These are phyloP conservation scores for Hydrochoerus hydrochaeris DNA, from an alignment of 2,113 vertebrate genomes.

Conservation along the genomic window DNA sequence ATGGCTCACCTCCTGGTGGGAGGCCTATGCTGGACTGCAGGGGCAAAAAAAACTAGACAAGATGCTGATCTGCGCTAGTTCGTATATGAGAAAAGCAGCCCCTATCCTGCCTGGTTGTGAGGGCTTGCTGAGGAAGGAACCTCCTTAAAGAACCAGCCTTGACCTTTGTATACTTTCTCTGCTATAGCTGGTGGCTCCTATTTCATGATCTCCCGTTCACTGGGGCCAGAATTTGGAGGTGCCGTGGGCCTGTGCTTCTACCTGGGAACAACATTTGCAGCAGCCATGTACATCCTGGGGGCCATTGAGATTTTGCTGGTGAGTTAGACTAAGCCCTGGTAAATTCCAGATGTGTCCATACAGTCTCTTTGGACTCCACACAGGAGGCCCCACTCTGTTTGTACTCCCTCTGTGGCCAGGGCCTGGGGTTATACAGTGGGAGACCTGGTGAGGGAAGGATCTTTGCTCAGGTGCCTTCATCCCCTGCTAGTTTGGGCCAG, in stretches of 20 bases:
- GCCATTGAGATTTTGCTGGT: conserved; percentile 98
- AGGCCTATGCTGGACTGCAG: background rate
- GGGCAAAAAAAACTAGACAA: background rate
- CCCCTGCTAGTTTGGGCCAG: background rate
- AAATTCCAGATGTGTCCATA: background rate
- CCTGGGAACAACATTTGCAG: conserved; percentile 97
- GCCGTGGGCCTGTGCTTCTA: conserved; percentile 99
- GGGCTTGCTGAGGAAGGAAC: background rate
- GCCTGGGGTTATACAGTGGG: background rate
- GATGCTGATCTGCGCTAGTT: background rate
- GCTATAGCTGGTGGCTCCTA: conserved; percentile 96
- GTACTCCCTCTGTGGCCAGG: background rate
- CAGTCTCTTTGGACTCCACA: background rate
- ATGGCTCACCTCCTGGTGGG: background rate
- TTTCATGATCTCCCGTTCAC: conserved; percentile 98
- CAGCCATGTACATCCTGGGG: conserved; percentile 98
- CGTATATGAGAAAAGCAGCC: background rate
- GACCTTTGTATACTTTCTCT: conserved; percentile 29
- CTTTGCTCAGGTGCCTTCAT: background rate
- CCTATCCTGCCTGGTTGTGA: background rate
- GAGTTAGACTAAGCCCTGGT: conserved; percentile 79
- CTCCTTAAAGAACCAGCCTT: background rate
- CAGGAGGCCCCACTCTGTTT: background rate
- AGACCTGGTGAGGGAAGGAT: background rate
- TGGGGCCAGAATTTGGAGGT: conserved; percentile 98